Conservation (phyloP, 2,888 invertebrate genomes). For the Junonia oenone region DNA sequence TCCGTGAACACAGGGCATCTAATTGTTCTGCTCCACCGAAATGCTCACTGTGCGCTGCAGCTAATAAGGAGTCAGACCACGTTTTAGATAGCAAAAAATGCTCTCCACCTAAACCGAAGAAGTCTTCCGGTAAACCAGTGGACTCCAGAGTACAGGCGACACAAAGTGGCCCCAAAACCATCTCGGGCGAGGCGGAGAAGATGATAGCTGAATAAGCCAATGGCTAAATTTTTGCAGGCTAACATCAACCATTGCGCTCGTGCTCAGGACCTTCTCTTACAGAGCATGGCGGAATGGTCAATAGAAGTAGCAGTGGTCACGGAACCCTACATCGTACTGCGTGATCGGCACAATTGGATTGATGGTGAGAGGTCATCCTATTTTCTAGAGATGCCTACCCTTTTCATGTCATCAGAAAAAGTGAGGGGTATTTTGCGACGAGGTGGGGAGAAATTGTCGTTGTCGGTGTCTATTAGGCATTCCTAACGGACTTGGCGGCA, state of each 20-base stretch:
- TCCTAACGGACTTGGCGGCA: slow-evolving; percentile 8
- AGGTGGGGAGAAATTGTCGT: background rate
- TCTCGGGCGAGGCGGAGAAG: background rate
- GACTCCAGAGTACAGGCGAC: background rate
- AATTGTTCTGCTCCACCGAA: slow-evolving; percentile 2
- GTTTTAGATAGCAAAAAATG: slow-evolving; percentile 1
- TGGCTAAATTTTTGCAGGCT: background rate
- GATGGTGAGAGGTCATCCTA: too few relatives aligned
- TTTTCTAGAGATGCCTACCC: slow-evolving; percentile 1
- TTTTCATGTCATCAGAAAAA: background rate
- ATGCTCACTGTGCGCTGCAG: slow-evolving; percentile 9
- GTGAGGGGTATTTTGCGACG: slow-evolving; percentile 21
- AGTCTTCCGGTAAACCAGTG: background rate
- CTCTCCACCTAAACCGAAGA: background rate
- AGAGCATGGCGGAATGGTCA: slow-evolving; percentile 25
- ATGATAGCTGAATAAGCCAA: background rate
- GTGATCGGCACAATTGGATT: too few relatives aligned
- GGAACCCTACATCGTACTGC: too few relatives aligned
- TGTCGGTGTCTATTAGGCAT: slow-evolving; percentile 27
- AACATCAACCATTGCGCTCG: background rate
- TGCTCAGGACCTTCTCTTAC: slow-evolving; percentile 28
- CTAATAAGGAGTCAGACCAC: slow-evolving; percentile 6
- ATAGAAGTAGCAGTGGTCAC: slow-evolving; percentile 20
- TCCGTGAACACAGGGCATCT: slow-evolving; percentile 19
- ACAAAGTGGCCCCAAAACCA: background rate